Conservation (phyloP, 2,113 vertebrate species). For the Tachycineta bicolor region DNA sequence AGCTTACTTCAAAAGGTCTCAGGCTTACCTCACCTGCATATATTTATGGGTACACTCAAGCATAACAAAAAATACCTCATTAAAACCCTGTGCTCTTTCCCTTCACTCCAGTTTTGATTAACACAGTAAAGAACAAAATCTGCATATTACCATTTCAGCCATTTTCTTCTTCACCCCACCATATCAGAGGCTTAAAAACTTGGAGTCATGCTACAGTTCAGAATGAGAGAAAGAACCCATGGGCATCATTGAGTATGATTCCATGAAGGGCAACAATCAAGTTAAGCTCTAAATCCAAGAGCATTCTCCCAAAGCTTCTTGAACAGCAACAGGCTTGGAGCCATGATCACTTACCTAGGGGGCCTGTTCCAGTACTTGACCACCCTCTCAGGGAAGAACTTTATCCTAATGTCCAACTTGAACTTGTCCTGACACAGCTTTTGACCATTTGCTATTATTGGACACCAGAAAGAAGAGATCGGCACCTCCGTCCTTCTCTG, state of each 20-base stretch:
- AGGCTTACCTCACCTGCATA: not conserved
- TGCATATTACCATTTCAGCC: not conserved
- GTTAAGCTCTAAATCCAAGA: not conserved
- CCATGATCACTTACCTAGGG: not conserved
- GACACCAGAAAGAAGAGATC: not conserved
- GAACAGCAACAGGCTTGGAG: not conserved
- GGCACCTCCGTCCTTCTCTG: not conserved
- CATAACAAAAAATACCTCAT: not conserved
- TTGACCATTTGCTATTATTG: not conserved
- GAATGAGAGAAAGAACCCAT: not conserved
- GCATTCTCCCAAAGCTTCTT: not conserved
- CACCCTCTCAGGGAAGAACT: not conserved
- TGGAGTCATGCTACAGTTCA: not conserved
- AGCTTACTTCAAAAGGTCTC: not conserved
- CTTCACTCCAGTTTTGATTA: not conserved
- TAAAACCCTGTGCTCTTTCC: not conserved
- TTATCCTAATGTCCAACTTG: not conserved
- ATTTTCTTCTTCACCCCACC: not conserved
- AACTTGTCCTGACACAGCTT: not conserved
- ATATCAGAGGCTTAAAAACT: not conserved
- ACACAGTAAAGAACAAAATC: not conserved
- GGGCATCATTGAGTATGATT: not conserved
- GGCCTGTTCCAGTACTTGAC: not conserved
- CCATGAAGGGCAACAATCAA: not conserved
- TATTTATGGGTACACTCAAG: not conserved